These are phyloP conservation scores for Colletes collaris DNA, from an alignment of 2,888 invertebrate species.

Conservation along the genomic window DNA sequence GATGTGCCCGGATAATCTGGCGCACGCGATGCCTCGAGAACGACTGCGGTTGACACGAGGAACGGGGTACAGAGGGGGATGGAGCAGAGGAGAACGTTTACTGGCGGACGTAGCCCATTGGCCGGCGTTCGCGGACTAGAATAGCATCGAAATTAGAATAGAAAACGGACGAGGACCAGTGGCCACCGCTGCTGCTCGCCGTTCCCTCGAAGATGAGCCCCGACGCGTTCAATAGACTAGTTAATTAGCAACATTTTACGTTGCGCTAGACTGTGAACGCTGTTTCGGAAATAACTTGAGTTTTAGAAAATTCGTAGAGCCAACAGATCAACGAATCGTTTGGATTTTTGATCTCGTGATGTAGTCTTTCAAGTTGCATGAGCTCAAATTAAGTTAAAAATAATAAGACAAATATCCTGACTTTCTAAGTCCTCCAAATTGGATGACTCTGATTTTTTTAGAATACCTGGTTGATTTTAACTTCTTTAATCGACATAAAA, in stretches of 20 bases:
- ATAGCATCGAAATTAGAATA: conserved; percentile 71
- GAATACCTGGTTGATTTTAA: no score
- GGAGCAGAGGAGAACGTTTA: conserved; percentile 33
- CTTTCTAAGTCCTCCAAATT: no score
- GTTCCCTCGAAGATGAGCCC: conserved; percentile 3
- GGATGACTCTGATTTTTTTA: no score
- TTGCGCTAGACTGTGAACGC: no score
- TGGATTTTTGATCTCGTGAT: no score
- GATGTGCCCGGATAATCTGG: conserved; percentile 70
- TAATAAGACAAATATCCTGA: no score
- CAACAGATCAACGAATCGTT: no score
- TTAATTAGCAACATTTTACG: neutral
- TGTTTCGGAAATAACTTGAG: no score
- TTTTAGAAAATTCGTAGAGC: no score
- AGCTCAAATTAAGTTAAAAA: no score
- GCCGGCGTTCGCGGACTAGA: conserved; percentile 65
- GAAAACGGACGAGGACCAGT: conserved; percentile 64
- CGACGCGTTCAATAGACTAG: conserved; percentile 1
- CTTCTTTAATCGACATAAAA: no score
- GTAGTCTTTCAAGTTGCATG: no score
- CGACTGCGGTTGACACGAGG: conserved; percentile 73
- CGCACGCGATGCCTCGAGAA: conserved; percentile 74
- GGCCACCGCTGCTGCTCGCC: conserved; percentile 16
- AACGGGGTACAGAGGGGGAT: conserved; percentile 43
- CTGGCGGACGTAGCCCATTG: conserved; percentile 68